Conservation (phyloP, 1,140 invertebrate species). For the Gonatopus flavifemur region DNA sequence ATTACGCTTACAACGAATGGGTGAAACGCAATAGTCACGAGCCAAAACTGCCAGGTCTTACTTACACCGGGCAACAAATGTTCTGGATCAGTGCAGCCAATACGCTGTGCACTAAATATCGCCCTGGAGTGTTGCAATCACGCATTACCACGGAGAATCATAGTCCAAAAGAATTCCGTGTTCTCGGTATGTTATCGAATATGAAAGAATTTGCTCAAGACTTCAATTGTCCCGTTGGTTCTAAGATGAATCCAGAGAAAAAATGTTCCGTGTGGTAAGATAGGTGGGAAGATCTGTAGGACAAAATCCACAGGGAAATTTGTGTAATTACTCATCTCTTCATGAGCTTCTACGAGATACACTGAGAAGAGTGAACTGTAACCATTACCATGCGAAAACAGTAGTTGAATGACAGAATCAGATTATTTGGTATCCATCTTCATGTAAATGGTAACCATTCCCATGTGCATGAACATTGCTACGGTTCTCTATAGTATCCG, state of each 20-base stretch:
- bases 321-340: no score
- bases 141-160: constrained; percentile 76
- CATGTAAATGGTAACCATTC: no score
- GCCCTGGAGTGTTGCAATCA: constrained; percentile 72
- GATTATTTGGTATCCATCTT: no score
- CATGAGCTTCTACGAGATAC: no score
- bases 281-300: no score
- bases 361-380: no score
- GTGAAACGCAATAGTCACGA: constrained; percentile 66
- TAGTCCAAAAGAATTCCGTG: constrained; percentile 79
- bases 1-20: constrained; percentile 78
- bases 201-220: constrained; percentile 83
- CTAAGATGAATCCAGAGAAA: constrained; percentile 83
- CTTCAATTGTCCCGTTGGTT: constrained; percentile 80
- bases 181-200: constrained; percentile 87
- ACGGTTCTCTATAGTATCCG: no score
- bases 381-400: no score
- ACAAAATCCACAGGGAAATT: no score
- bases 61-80: constrained; percentile 67
- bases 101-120: constrained; percentile 68
- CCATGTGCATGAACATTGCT: no score
- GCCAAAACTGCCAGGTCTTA: constrained; percentile 63
- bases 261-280: constrained; percentile 84
- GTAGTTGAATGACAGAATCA: no score
- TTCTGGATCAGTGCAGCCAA: constrained; percentile 77